Base-by-base conservation (phyloP, 2,113 vertebrate species). In the Corynorhinus townsendii region DNA sequence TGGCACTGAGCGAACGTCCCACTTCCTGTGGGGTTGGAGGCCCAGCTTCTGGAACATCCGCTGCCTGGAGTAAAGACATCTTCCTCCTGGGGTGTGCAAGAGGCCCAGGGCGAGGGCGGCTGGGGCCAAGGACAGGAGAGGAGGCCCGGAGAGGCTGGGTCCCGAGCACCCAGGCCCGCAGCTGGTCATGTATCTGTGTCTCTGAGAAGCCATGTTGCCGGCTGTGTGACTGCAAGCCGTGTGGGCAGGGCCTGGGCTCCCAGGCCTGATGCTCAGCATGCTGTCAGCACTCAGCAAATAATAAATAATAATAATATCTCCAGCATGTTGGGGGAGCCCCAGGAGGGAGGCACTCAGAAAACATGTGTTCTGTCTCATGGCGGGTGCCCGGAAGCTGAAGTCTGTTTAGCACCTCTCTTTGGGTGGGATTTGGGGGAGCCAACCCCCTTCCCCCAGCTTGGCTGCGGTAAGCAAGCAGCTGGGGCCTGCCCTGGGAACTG, bases 231-330 rank as follows among this genome's bases (percentile, higher is more conserved):
- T 69, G 62, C 43, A 26, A 71, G 89, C 89, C 0, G 2, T 45
- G 79, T 84, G 95, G 96, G 97, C 92, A 95, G 94, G 79, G 79
- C 47, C 73, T 52, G 66, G 94, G 49, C 88, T 96, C 64, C 89
- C 47, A 54, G 90, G 83, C 86, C 91, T 84, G 81, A 94, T 90
- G 91, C 72, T 95, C 82, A 86, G 91, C 86, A 14, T 0, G 45
- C 93, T 96, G 97, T 97, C 96, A 95, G 93, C 96, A 97, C 96
- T 97, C 97, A 96, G 96, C 97, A 97, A 97, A 97, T 94, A 95
- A 97, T 97, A 97, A 97, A 97, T 97, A 97, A 97, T 96, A 97
- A 96, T 97, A 97, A 96, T 95, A 96, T 95, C 91, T 95, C 96
- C 96, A 82, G 94, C 80, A 92, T 95, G 95, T 83, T 54, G 90